phyloP scores from a whole-genome alignment of 1,140 invertebrate genomes.

The Hylaeus volcanicus region DNA sequence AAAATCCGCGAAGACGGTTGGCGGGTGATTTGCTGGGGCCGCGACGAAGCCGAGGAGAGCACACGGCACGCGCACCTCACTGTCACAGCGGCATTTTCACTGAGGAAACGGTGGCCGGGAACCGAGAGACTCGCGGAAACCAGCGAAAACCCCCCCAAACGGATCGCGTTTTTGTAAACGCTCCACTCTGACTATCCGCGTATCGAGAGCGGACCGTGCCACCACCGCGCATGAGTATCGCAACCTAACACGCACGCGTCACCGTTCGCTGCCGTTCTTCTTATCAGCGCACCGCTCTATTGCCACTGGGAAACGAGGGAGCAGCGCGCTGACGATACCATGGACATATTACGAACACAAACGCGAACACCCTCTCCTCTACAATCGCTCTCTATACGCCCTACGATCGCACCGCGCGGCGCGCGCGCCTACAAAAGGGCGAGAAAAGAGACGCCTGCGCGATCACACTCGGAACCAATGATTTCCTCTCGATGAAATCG shows the following conservation, averaged over 20 bases:
- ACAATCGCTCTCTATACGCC: background rate
- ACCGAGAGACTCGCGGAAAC: conserved; percentile 37
- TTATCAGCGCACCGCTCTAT: conserved; percentile 66
- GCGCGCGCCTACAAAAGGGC: conserved; percentile 7
- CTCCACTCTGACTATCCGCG: conserved; percentile 56
- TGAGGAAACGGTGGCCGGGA: conserved; percentile 48
- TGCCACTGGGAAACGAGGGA: conserved; percentile 3
- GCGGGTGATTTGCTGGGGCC: conserved; percentile 5
- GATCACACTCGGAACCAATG: conserved; percentile 5
- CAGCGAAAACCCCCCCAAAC: conserved; percentile 50
- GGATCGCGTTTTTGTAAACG: conserved; percentile 65
- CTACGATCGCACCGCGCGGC: conserved; percentile 6
- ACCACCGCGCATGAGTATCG: conserved; percentile 39
- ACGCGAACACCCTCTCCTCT: background rate
- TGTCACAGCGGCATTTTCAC: conserved; percentile 69
- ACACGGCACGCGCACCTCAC: conserved; percentile 54
- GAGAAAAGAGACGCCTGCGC: conserved; percentile 35
- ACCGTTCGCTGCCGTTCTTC: conserved; percentile 54
- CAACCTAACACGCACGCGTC: conserved; percentile 51
- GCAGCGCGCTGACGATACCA: conserved; percentile 2
- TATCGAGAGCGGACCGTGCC: conserved; percentile 54
- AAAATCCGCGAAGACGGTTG: conserved; percentile 11
- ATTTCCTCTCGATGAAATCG: background rate
- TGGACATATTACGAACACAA: background rate
- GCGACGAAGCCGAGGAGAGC: conserved; percentile 53